phyloP scores from a whole-genome alignment of 64 coral and sea anemone genomes.

The Pocillopora damicornis region DNA sequence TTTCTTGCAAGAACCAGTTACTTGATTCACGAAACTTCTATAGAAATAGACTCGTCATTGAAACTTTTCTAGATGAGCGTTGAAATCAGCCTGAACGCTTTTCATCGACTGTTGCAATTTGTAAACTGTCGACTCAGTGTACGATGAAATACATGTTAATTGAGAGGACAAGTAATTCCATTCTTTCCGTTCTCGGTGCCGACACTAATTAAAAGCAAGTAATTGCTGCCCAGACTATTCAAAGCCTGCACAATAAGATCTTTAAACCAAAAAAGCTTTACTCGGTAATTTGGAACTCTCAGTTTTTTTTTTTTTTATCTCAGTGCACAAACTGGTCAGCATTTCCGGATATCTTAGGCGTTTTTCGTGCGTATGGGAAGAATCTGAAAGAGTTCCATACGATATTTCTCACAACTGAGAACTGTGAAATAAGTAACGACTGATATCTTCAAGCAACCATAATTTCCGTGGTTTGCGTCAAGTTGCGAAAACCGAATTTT shows the following conservation, averaged over 20 bases:
- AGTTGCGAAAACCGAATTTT: neutral
- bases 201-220: constrained; percentile 47
- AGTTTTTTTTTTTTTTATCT: constrained; percentile 16
- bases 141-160: constrained; percentile 47
- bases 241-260: neutral
- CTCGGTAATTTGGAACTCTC: neutral
- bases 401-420: neutral
- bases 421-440: neutral
- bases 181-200: constrained; percentile 23
- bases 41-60: neutral
- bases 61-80: neutral
- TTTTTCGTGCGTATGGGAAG: neutral
- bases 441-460: neutral
- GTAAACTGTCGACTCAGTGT: neutral
- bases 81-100: neutral
- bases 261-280: neutral
- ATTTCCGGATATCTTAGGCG: neutral
- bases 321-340: neutral
- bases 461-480: neutral
- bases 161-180: constrained; percentile 1
- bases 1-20: neutral
- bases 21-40: neutral
- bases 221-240: neutral
- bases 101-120: constrained; percentile 9
- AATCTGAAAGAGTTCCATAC: neutral